Conservation (phyloP, 2,113 vertebrate species). For the Melanerpes formicivorus region DNA sequence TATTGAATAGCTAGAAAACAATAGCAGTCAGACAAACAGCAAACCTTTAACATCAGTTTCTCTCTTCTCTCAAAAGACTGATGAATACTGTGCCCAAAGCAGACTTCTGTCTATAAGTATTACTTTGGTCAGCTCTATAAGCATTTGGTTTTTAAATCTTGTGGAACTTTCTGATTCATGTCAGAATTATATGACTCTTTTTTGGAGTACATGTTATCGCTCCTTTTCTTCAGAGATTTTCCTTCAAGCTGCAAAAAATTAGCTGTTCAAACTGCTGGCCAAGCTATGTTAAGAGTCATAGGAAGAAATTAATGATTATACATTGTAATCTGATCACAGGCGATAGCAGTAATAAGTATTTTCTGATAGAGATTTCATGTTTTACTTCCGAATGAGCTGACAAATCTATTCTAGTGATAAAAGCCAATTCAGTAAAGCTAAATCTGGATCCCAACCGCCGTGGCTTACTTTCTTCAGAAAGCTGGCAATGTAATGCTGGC, state of each 20-base stretch:
- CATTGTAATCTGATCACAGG: background rate
- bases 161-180: background rate
- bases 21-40: background rate
- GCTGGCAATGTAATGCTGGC: background rate
- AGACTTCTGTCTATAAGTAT: background rate
- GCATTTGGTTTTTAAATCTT: background rate
- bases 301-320: background rate
- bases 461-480: background rate
- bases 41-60: background rate
- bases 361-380: background rate
- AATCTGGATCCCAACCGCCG: background rate
- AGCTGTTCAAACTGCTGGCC: background rate
- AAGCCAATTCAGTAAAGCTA: background rate
- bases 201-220: background rate
- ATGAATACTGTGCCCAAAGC: background rate
- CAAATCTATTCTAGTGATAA: background rate
- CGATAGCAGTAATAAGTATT: background rate
- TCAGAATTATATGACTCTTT: background rate
- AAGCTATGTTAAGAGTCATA: background rate
- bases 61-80: background rate
- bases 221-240: background rate
- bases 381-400: background rate
- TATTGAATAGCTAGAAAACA: background rate
- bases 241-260: background rate
- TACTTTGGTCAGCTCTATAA: background rate